Evolutionary conservation across 2,888 invertebrate species (phyloP), one percentile per base, ranked within the genome.

Genomic region (Colostygia pectinataria): DNA sequence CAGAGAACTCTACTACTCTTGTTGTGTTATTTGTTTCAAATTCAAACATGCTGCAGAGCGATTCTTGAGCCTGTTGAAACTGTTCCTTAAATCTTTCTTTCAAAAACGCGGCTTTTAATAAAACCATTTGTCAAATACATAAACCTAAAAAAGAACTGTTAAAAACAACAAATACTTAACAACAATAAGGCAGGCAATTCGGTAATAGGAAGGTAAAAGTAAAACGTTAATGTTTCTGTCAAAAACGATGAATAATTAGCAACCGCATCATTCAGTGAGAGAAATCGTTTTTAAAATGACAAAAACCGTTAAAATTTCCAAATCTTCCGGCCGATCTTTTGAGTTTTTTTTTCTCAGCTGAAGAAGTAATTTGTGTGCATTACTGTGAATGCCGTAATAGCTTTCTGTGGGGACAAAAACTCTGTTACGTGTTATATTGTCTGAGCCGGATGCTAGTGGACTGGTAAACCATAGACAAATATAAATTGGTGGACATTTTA

Each of bases 401-500:
- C 62, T 63, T 63, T 62, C 61, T 60, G 62, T 49, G 45, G 20
- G 31, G 13, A 50, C 59, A 62, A 63, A 60, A 63, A 66, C 57
- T 51, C 32, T 23, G 49, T 55, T 61, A 55, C 59, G 57, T 59
- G 48, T 51, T 29, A 37, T 62, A 53, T 39, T 47, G 48, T 53
- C 28, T 12, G 39, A 53, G 40, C 50, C 55, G 50, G 57, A 58
- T 53, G 42, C 50, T 47, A n/a, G n/a, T 18, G 18, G 20, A 20
- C 1, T 6, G 4, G 20, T 5, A 4, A 20, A 6, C 18, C 2
- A 18, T n/a, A n/a, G n/a, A 18, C 18, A 18, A 4, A 18, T 18
- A 2, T 3, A 18, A 2, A 18, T 18, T 20, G 20, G 20, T n/a
- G n/a, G n/a, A n/a, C n/a, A n/a, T n/a, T n/a, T n/a, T n/a, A n/a